Evolutionary conservation across 2,113 vertebrate species (phyloP), one percentile per base, ranked within the genome.

Genomic region (Pomatorhinus ruficollis): DNA sequence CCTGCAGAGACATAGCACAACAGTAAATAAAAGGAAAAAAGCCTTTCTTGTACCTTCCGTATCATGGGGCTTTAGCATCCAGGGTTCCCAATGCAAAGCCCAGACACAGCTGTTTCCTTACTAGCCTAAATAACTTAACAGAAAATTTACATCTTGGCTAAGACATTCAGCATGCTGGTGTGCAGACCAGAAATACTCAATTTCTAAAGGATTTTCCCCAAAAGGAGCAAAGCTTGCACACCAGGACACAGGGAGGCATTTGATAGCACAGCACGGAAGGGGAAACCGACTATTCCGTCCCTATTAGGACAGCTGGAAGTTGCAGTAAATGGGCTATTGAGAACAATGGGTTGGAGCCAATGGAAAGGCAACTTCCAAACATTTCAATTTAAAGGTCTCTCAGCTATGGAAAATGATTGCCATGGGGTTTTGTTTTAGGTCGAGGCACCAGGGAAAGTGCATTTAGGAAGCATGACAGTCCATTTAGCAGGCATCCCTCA

Each of bases 341-440:
- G 79, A 94, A 95, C 93, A 95, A 97, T 74, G 89, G 35, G 60
- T 82, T 86, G 86, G 93, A 93, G 95, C 95, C 91, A 94, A 95
- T 87, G 89, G 91, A 94, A 97, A 95, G 83, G 49, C 89, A 94
- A 92, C 91, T 94, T 95, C 89, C 89, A 94, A 95, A 95, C 60
- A 91, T 96, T 93, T 96, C 95, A 93, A 94, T 97, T 96, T 93
- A 95, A 96, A 96, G 91, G 77, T 95, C 94, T 96, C 93, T 95
- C 95, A 95, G 63, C 87, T 95, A 96, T 90, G 89, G 96, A 96
- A 96, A 95, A 95, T 94, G 79, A 90, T 86, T 96, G 89, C 79
- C 47, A 76, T 87, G 85, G 91, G 90, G 77, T 85, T 96, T 96
- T 83, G 87, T 93, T 96, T 95, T 64, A 93, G 89, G 91, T 93